Conservation (phyloP, 2,888 invertebrate species). For the Hypena proboscidalis region DNA sequence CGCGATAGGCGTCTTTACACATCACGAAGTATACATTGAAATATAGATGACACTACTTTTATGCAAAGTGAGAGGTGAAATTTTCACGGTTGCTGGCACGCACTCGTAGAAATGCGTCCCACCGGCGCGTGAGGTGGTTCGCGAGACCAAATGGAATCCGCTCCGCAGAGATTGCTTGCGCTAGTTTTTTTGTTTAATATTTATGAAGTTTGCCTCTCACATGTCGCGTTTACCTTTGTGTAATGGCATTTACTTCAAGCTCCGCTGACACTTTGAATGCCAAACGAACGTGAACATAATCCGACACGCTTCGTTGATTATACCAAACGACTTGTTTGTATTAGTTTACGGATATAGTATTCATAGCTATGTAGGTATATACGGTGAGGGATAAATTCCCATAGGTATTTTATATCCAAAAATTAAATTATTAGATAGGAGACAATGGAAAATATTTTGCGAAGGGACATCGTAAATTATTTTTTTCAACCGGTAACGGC, state of each 20-base stretch:
- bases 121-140: slow-evolving; percentile 56
- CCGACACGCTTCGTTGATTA: slow-evolving; percentile 55
- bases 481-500: slow-evolving; percentile 71
- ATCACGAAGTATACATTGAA: slow-evolving; percentile 69
- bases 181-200: slow-evolving; percentile 80
- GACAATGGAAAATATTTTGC: slow-evolving; percentile 70
- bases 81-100: slow-evolving; percentile 70
- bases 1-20: slow-evolving; percentile 70
- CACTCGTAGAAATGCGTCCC: slow-evolving; percentile 69
- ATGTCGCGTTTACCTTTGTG: slow-evolving; percentile 69
- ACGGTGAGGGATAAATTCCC: slow-evolving; percentile 28
- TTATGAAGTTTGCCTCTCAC: slow-evolving; percentile 73
- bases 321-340: slow-evolving; percentile 18
- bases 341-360: slow-evolving; percentile 12
- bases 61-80: slow-evolving; percentile 75
- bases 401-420: slow-evolving; percentile 43
- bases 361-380: slow-evolving; percentile 20
- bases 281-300: slow-evolving; percentile 63
- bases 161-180: slow-evolving; percentile 74
- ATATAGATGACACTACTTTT: slow-evolving; percentile 74
- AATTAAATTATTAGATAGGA: slow-evolving; percentile 63
- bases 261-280: slow-evolving; percentile 65
- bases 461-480: slow-evolving; percentile 76
- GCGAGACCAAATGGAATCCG: slow-evolving; percentile 70
- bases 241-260: slow-evolving; percentile 73